Conservation (phyloP, 2,888 invertebrate genomes). For the Heliconius hortense region DNA sequence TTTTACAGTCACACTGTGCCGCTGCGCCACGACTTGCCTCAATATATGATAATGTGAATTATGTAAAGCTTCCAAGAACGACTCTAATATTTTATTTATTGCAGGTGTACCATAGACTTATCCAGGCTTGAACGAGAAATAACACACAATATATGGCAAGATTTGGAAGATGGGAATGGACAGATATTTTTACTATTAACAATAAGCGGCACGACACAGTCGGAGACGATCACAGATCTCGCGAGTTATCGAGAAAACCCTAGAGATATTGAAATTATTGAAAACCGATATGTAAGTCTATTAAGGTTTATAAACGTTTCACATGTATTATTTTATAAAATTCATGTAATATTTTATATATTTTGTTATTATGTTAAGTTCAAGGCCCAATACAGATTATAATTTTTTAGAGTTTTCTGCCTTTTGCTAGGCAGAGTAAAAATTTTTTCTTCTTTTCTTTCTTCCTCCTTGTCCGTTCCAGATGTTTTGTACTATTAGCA, state of each 20-base stretch:
- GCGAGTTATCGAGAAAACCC: constrained; percentile 92
- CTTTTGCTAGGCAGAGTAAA: too few species aligned
- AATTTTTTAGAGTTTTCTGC: too few species aligned
- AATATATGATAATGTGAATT: not conserved
- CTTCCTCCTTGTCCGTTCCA: too few species aligned
- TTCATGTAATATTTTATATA: too few species aligned
- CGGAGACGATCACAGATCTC: constrained; percentile 95
- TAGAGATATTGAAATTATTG: constrained; percentile 84
- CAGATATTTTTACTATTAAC: constrained; percentile 94
- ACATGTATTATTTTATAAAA: too few species aligned
- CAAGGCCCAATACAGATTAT: too few species aligned
- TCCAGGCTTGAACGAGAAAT: constrained; percentile 91
- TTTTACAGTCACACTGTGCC: too few species aligned
- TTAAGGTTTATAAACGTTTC: not conserved
- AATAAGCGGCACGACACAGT: constrained; percentile 96
- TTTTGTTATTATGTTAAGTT: too few species aligned
- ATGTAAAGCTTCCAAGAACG: not conserved
- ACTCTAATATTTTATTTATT: constrained; percentile 44
- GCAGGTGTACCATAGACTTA: constrained; percentile 92
- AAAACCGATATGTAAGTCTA: constrained; percentile 86
- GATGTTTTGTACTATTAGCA: too few species aligned
- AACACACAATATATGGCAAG: constrained; percentile 94
- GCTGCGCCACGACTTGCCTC: too few species aligned
- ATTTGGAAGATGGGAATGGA: constrained; percentile 94
- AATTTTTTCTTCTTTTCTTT: too few species aligned